These are phyloP conservation scores for Mylabris phalerata DNA, from an alignment of 1,140 invertebrate genomes.

Conservation along the genomic window DNA sequence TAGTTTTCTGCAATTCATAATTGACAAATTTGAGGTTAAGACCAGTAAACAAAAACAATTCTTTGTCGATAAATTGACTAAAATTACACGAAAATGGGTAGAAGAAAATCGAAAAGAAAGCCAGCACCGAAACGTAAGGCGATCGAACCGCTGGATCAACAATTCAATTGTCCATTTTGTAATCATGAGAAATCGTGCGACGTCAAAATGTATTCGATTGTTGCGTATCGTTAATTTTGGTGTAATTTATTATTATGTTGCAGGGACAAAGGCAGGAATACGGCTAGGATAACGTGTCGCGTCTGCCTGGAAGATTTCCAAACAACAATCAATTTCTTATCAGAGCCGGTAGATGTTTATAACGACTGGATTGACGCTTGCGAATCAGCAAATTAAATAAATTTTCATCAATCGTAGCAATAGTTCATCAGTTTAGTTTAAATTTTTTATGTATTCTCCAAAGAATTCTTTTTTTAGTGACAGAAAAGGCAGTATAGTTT, in stretches of 20 bases:
- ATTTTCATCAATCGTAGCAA: no score
- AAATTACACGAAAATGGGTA: slow-evolving; percentile 64
- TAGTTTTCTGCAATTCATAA: no score
- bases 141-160: slow-evolving; percentile 87
- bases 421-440: no score
- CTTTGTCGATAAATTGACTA: no score
- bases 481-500: no score
- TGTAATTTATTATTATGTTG: slow-evolving; percentile 36
- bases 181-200: slow-evolving; percentile 99
- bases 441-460: no score
- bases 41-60: no score
- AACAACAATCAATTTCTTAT: slow-evolving; percentile 92
- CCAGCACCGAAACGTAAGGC: slow-evolving; percentile 91
- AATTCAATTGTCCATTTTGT: slow-evolving; percentile 99
- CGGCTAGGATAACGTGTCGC: slow-evolving; percentile 86
- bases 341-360: slow-evolving; percentile 97
- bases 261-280: slow-evolving; percentile 90
- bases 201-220: slow-evolving; percentile 84
- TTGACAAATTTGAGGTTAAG: no score
- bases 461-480: no score
- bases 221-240: not conserved
- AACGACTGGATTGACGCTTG: slow-evolving; percentile 99
- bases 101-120: slow-evolving; percentile 94
- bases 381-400: slow-evolving; percentile 75
- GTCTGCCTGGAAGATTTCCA: slow-evolving; percentile 97